Evolutionary conservation across 92 coral and sea anemone species (phyloP).

Genomic region (Umimayanthus chanpuru): DNA sequence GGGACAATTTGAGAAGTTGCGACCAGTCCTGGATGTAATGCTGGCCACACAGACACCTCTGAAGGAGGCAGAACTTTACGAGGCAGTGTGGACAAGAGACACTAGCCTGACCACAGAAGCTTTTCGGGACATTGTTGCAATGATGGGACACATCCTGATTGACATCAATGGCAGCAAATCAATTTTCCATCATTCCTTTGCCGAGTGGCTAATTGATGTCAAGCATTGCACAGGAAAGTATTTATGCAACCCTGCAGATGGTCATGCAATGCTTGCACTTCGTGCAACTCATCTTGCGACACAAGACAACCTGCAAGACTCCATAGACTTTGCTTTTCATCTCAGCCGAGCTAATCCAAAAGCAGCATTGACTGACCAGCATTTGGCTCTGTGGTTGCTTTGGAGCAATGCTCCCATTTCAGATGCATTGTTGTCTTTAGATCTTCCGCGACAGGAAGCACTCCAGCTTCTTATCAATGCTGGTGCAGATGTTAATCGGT

Average conservation of each 20-base stretch:
- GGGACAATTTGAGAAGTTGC: conserved; percentile 80
- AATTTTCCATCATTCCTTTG: conserved; percentile 93
- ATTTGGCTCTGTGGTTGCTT: conserved; percentile 88
- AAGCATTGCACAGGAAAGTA: conserved; percentile 94
- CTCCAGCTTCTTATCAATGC: conserved; percentile 76
- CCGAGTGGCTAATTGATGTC: conserved; percentile 95
- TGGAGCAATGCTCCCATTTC: conserved; percentile 90
- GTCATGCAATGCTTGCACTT: conserved; percentile 98
- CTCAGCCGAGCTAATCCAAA: conserved; percentile 86
- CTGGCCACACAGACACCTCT: conserved; percentile 89
- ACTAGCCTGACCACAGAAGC: conserved; percentile 57
- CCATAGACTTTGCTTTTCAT: conserved; percentile 88
- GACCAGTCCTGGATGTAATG: conserved; percentile 80
- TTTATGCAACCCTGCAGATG: conserved; percentile 86
- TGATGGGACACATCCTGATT: conserved; percentile 69
- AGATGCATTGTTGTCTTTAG: conserved; percentile 69
- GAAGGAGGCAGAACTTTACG: conserved; percentile 75
- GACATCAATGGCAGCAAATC: conserved; percentile 69
- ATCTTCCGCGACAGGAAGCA: conserved; percentile 74
- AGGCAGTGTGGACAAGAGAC: conserved; percentile 86
- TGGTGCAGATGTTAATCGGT: conserved; percentile 68
- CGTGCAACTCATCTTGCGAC: conserved; percentile 84
- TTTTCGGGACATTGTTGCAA: conserved; percentile 66
- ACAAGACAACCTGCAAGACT: conserved; percentile 71
- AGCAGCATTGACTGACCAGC: conserved; percentile 75